Conservation (phyloP, 2,888 invertebrate species). For the Abrostola triplasia region DNA sequence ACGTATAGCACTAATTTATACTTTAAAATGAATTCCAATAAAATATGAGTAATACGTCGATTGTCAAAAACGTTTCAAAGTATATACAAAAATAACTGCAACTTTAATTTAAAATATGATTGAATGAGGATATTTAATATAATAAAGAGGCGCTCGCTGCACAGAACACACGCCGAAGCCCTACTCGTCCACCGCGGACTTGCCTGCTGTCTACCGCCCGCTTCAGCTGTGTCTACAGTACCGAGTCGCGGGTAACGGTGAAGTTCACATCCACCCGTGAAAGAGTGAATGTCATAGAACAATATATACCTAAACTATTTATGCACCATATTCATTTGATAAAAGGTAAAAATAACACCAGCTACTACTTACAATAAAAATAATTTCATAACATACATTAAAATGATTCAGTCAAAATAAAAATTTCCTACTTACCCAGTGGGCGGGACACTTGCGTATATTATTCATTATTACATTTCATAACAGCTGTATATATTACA, state of each 20-base stretch:
- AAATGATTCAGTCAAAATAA: slow-evolving; percentile 54
- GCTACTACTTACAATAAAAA: slow-evolving; percentile 44
- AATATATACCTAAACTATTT: slow-evolving; percentile 67
- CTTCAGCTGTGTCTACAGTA: slow-evolving; percentile 16
- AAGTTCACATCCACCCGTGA: slow-evolving; percentile 46
- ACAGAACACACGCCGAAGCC: slow-evolving; percentile 1
- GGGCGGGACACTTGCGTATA: slow-evolving; percentile 23
- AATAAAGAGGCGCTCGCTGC: slow-evolving; percentile 16
- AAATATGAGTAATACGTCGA: slow-evolving; percentile 44
- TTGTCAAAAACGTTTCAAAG: slow-evolving; percentile 28
- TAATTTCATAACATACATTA: slow-evolving; percentile 35
- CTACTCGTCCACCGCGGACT: too few relatives aligned
- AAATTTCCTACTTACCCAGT: slow-evolving; percentile 38
- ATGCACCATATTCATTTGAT: slow-evolving; percentile 74
- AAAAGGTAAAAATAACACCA: slow-evolving; percentile 65
- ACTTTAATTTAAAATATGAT: slow-evolving; percentile 25
- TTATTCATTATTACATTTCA: slow-evolving; percentile 24
- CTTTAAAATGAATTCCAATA: slow-evolving; percentile 51
- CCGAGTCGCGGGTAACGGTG: slow-evolving; percentile 23
- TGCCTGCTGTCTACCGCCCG: slow-evolving; percentile 12
- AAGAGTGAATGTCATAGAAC: slow-evolving; percentile 52
- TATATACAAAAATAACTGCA: slow-evolving; percentile 53
- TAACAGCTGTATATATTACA: slow-evolving; percentile 8
- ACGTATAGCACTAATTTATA: slow-evolving; percentile 48
- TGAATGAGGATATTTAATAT: slow-evolving; percentile 12